Evolutionary conservation across 2,113 vertebrate species (phyloP).

Genomic region (Grallaria varia): DNA sequence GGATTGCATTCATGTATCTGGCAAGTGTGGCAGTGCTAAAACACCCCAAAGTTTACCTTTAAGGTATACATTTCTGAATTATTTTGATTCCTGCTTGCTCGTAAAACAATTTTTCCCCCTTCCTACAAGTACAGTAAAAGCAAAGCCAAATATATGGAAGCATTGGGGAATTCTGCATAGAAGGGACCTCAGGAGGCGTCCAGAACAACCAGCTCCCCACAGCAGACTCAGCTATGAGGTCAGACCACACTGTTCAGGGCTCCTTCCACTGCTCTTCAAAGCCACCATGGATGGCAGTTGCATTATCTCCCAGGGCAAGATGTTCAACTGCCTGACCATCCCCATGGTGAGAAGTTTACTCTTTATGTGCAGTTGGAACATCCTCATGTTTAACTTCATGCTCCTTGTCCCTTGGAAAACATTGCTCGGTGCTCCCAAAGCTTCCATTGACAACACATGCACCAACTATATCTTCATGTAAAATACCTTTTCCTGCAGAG

Average conservation of each 20-base stretch:
- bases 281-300: background rate
- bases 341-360: background rate
- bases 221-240: background rate
- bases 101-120: too few relatives aligned
- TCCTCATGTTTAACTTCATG: background rate
- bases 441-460: background rate
- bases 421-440: background rate
- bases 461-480: background rate
- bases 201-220: background rate
- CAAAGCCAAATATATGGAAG: background rate
- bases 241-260: background rate
- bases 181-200: background rate
- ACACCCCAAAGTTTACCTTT: background rate
- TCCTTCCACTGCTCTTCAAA: background rate
- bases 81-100: too few relatives aligned
- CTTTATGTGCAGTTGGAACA: background rate
- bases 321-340: background rate
- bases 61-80: background rate
- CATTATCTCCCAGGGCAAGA: background rate
- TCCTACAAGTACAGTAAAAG: too few relatives aligned
- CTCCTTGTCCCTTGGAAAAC: background rate
- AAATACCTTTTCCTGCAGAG: background rate
- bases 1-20: background rate
- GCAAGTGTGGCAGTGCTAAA: background rate
- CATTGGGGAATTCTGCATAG: background rate